These are phyloP conservation scores for Hylyphantes graminicola DNA, from an alignment of 1,140 invertebrate genomes.

Conservation along the genomic window DNA sequence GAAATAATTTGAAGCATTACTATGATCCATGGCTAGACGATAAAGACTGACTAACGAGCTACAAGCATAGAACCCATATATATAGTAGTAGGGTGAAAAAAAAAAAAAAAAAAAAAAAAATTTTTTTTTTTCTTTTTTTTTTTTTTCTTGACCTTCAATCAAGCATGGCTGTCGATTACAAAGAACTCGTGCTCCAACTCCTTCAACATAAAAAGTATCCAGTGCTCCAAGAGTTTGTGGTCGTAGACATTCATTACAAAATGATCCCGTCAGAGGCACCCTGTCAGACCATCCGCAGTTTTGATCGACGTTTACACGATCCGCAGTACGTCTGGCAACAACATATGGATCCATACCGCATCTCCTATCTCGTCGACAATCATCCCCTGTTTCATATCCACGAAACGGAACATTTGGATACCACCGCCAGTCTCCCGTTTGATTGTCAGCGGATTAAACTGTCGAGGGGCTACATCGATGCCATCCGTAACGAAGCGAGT, in stretches of 20 bases:
- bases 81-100: too few species aligned
- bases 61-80: too few species aligned
- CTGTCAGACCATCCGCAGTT: neutral
- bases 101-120: too few species aligned
- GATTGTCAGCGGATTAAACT: conserved; percentile 12
- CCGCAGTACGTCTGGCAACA: neutral
- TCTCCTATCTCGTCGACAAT: neutral
- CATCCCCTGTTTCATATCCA: neutral
- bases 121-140: too few species aligned
- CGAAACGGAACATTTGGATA: neutral
- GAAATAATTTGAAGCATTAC: too few species aligned
- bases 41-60: too few species aligned
- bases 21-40: too few species aligned
- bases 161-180: neutral
- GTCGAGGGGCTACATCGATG: neutral
- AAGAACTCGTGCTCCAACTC: neutral
- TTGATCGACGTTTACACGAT: neutral
- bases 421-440: neutral
- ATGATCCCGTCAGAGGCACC: neutral
- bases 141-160: neutral
- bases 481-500: neutral
- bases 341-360: neutral
- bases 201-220: neutral
- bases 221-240: neutral
- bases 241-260: conserved; percentile 17